Base-by-base conservation (phyloP, 2,113 vertebrate genomes). In the Poeciliopsis retropinna region DNA sequence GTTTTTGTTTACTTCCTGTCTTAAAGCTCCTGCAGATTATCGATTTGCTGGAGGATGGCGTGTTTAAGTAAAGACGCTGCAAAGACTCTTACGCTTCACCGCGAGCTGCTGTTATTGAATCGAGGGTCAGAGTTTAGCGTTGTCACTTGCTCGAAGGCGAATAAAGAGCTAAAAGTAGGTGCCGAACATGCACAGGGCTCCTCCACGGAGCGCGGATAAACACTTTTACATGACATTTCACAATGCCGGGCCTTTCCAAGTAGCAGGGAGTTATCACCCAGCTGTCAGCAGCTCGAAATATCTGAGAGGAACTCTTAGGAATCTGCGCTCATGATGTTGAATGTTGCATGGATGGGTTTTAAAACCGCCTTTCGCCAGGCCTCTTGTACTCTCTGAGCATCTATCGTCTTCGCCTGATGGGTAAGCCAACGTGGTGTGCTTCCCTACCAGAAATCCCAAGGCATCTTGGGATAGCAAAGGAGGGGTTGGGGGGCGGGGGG, bases 391-490 rank as follows among this genome's bases (percentile, higher is more conserved):
- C 30, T 70, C 17, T 39, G 31, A 64, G 47, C 57, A 60, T 54
- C 44, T 64, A 31, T 41, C 84, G 57, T 73, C 69, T 70, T 67
- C 39, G 76, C 54, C 51, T 60, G 65, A 75, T 39, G 78, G 78
- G 65, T 71, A 74, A 81, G 75, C 78, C 51, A 19, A 37, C 66
- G 76, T 67, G 39, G 72, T 76, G 73, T 75, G 78, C 75, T 70
- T 37, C 85, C 82, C 83, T 85, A 77, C 63, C 41, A 70, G 78
- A 84, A 81, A 89, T 91, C 94, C 91, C 47, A 70, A 88, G 91
- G 92, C 92, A 93, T 94, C 91, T 93, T 94, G 88, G 93, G 94
- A 93, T 92, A 90, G 87, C 64, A 15, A 37, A 37, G 34, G 34
- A 37, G 34, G 34, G 34, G 2, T 25, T 60, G 39, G 27, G 64